phyloP scores from a whole-genome alignment of 2,888 invertebrate genomes.

The Lamproptera curius region DNA sequence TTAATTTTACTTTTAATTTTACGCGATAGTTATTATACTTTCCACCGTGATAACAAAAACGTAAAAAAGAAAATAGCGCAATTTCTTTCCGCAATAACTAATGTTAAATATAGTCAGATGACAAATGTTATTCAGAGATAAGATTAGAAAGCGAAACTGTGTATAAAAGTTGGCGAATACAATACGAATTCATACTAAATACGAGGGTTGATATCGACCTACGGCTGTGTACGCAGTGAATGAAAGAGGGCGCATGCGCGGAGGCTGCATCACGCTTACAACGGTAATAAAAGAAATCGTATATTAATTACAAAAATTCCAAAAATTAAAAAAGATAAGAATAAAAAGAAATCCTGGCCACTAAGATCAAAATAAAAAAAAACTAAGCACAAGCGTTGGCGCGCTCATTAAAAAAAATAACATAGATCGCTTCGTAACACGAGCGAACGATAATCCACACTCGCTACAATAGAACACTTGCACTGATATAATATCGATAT shows the following conservation, averaged over 20 bases:
- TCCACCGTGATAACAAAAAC: too few relatives aligned
- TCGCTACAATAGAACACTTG: slow-evolving; percentile 6
- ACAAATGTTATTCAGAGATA: too few relatives aligned
- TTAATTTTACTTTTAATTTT: too few relatives aligned
- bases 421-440: neutral
- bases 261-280: slow-evolving; percentile 28
- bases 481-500: neutral
- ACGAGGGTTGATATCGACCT: slow-evolving; percentile 41
- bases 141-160: slow-evolving; percentile 14
- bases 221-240: slow-evolving; percentile 41
- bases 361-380: neutral
- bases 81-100: too few relatives aligned
- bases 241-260: slow-evolving; percentile 50
- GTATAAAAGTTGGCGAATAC: slow-evolving; percentile 3
- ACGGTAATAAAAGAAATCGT: too few relatives aligned
- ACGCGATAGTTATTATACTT: too few relatives aligned
- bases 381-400: neutral
- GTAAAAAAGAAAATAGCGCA: too few relatives aligned
- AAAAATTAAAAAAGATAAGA: slow-evolving; percentile 27
- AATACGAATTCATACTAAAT: slow-evolving; percentile 10
- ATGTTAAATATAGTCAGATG: too few relatives aligned
- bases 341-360: slow-evolving; percentile 1
- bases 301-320: neutral
- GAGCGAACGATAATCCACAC: neutral
- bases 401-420: neutral